phyloP scores from a whole-genome alignment of 2,797 vertebrate genomes.

The Labeo calbasu region DNA sequence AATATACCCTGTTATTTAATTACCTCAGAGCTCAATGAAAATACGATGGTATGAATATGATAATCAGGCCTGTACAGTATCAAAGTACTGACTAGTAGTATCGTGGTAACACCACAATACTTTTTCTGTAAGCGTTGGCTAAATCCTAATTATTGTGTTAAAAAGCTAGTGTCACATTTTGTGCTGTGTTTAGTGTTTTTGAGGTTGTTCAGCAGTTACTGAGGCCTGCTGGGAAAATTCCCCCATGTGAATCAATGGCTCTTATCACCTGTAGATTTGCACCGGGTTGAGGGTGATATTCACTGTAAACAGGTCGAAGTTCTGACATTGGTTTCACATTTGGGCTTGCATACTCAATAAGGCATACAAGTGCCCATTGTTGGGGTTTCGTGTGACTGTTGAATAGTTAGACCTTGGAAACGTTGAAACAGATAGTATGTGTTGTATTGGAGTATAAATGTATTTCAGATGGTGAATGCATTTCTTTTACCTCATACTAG shows the following conservation, averaged over 20 bases:
- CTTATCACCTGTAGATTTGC: constrained; percentile 48
- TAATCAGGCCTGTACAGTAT: neutral
- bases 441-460: neutral
- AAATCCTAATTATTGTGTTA: neutral
- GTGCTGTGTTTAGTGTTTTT: constrained; percentile 21
- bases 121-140: neutral
- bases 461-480: neutral
- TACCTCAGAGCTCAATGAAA: too few relatives aligned
- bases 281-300: constrained; percentile 5
- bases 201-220: constrained; percentile 15
- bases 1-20: neutral
- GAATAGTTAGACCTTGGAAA: neutral
- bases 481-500: neutral
- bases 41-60: neutral
- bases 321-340: neutral
- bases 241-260: constrained; percentile 20
- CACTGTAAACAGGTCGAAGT: constrained; percentile 12
- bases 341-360: neutral
- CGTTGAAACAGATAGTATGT: neutral
- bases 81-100: neutral
- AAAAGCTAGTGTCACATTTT: neutral
- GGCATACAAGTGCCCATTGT: neutral
- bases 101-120: neutral
- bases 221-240: constrained; percentile 22
- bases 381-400: neutral